These are phyloP conservation scores for Pseudopipra pipra DNA, from an alignment of 2,113 vertebrate genomes.

Conservation along the genomic window DNA sequence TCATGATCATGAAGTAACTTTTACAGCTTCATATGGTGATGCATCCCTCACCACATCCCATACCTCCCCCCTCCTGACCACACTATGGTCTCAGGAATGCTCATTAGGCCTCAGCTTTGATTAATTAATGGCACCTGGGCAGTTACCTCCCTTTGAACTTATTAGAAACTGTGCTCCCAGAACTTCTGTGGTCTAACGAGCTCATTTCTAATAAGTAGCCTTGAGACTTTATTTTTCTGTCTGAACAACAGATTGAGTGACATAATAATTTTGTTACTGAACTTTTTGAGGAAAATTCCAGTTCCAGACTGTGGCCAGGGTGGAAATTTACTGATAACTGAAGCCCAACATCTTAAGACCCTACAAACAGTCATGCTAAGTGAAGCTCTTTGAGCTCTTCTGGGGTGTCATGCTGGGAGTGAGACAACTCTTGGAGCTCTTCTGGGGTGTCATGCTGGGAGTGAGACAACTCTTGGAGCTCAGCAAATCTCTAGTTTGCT, in stretches of 20 bases:
- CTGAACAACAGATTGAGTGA: neutral
- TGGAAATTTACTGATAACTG: neutral
- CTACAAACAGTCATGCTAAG: too few species aligned
- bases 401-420: too few species aligned
- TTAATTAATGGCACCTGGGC: neutral
- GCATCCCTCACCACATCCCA: neutral
- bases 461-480: neutral
- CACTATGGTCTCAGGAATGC: neutral
- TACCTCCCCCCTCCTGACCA: neutral
- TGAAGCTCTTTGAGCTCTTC: neutral
- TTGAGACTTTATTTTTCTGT: neutral
- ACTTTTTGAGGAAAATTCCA: neutral
- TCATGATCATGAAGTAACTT: neutral
- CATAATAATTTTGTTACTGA: neutral
- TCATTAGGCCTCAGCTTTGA: neutral
- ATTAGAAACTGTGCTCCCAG: neutral
- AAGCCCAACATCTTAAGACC: neutral
- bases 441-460: too few species aligned
- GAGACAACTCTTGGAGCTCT: neutral
- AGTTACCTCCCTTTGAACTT: neutral
- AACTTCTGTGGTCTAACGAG: neutral
- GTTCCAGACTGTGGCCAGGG: neutral
- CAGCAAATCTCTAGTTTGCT: neutral
- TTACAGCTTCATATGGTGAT: neutral
- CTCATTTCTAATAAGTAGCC: neutral